Evolutionary conservation across 1,140 invertebrate genomes (phyloP).

Genomic region (Capitella teleta): DNA sequence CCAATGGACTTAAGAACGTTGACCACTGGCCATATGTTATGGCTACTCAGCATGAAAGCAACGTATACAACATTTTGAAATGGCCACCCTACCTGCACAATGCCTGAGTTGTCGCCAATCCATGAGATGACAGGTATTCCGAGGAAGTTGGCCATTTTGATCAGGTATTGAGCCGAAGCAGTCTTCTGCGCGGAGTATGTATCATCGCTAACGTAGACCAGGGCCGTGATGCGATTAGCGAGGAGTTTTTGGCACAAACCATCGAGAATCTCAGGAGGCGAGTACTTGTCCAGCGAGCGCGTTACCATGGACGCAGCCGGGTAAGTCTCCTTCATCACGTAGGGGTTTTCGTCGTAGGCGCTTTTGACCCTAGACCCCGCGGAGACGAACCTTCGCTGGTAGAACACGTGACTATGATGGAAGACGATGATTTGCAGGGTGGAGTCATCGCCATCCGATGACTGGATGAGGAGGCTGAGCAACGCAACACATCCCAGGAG

Average conservation of each 20-base stretch:
- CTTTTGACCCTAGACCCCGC: neutral
- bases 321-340: neutral
- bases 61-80: no score
- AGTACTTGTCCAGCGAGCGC: neutral
- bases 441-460: neutral
- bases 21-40: slow-evolving; percentile 28
- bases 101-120: slow-evolving; percentile 86
- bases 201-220: slow-evolving; percentile 87
- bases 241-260: slow-evolving; percentile 80
- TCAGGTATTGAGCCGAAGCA: slow-evolving; percentile 83
- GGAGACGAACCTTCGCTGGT: neutral
- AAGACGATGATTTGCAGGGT: neutral
- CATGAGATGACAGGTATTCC: slow-evolving; percentile 80
- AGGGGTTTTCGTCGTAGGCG: neutral
- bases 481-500: no score
- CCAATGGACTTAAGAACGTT: neutral
- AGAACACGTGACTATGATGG: neutral
- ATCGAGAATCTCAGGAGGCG: slow-evolving; percentile 41
- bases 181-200: slow-evolving; percentile 76
- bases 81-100: slow-evolving; percentile 60
- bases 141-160: slow-evolving; percentile 74
- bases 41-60: neutral
- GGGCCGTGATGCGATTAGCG: slow-evolving; percentile 74
- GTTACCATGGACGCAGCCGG: neutral
- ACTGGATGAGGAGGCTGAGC: neutral